phyloP scores from a whole-genome alignment of 2,888 invertebrate genomes.

The Oligia latruncula region DNA sequence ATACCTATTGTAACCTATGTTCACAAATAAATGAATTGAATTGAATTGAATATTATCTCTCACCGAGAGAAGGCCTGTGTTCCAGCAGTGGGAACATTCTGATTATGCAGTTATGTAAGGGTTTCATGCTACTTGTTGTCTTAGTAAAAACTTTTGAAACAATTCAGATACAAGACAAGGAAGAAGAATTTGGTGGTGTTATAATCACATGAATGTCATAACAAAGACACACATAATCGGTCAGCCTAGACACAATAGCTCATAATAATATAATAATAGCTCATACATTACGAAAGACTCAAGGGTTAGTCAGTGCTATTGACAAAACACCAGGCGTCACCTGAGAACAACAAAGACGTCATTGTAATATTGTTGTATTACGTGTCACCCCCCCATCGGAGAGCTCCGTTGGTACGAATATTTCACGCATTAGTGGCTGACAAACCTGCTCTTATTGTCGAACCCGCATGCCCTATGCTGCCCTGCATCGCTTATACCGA shows the following conservation, averaged over 20 bases:
- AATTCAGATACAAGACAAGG: neutral
- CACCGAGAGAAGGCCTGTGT: neutral
- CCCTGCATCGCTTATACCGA: neutral
- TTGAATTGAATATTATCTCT: too few relatives aligned
- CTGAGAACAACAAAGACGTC: slow-evolving; percentile 20
- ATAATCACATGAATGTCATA: neutral
- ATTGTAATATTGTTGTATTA: slow-evolving; percentile 17
- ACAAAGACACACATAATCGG: neutral
- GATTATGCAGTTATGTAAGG: neutral
- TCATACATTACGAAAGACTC: neutral
- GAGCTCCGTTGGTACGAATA: slow-evolving; percentile 7
- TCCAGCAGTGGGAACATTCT: neutral
- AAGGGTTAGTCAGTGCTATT: slow-evolving; percentile 17
- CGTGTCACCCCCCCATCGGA: neutral
- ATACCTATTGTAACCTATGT: too few relatives aligned
- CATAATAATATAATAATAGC: too few relatives aligned
- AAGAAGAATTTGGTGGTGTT: neutral
- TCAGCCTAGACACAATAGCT: neutral
- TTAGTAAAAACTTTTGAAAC: neutral
- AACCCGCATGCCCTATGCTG: slow-evolving; percentile 43
- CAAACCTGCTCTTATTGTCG: slow-evolving; percentile 38
- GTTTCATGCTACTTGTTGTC: neutral
- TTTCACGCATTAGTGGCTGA: slow-evolving; percentile 20
- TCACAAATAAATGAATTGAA: too few relatives aligned
- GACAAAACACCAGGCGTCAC: slow-evolving; percentile 34